Conservation (phyloP, 64 coral and sea anemone genomes). For the Montipora sp. region DNA sequence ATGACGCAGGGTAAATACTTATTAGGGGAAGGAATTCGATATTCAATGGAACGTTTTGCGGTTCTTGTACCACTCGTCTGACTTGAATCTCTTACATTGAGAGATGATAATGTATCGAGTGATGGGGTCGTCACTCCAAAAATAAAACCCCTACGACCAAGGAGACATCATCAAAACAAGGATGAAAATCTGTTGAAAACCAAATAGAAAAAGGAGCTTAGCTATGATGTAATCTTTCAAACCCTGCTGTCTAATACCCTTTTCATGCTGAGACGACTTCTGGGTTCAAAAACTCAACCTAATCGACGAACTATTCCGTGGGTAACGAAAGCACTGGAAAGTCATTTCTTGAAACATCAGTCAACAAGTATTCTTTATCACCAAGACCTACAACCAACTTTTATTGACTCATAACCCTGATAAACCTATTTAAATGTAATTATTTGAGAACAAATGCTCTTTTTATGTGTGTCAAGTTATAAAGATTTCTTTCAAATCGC, state of each 20-base stretch:
- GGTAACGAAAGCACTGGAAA: too few species aligned
- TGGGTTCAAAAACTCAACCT: background rate
- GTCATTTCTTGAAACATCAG: too few species aligned
- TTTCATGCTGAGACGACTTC: background rate
- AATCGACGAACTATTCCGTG: background rate
- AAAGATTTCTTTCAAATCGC: too few species aligned
- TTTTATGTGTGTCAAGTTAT: too few species aligned
- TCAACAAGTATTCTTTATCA: background rate
- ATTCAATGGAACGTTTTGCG: too few species aligned
- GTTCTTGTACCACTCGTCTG: too few species aligned
- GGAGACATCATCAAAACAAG: background rate
- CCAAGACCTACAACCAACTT: too few species aligned
- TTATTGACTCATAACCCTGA: background rate
- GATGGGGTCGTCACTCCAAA: background rate
- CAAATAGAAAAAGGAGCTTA: background rate
- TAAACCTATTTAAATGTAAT: background rate
- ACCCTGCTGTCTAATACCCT: background rate
- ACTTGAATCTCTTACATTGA: too few species aligned
- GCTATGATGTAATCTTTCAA: background rate
- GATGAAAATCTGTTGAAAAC: background rate
- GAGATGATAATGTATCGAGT: too few species aligned
- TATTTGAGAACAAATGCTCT: too few species aligned
- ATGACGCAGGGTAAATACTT: too few species aligned
- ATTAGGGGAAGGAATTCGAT: too few species aligned
- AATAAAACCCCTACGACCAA: background rate